A percentile compares a stretch with the other conserved stretches of the same genome.
Conservation (phyloP, 2,888 invertebrate genomes). For the Sinotaia quadrata region DNA sequence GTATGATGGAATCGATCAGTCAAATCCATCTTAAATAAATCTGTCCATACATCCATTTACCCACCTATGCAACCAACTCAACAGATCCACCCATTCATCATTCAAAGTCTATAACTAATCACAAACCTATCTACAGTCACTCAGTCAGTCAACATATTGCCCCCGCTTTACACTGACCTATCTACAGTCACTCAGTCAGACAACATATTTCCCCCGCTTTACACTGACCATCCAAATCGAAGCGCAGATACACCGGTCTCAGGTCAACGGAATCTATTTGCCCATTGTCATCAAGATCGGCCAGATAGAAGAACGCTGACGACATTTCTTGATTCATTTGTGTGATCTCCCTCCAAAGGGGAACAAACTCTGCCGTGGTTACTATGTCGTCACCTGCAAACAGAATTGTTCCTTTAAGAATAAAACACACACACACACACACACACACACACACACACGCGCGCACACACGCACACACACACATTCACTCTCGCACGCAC, state of each 20-base stretch:
- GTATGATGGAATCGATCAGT: too few species aligned
- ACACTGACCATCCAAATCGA: conserved; percentile 37
- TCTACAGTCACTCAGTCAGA: too few species aligned
- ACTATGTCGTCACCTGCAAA: conserved; percentile 50
- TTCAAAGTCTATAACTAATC: too few species aligned
- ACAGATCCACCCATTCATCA: too few species aligned
- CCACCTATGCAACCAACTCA: too few species aligned
- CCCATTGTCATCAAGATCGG: conserved; percentile 53
- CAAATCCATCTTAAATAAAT: too few species aligned
- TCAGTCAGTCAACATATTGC: too few species aligned
- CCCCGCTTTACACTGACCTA: too few species aligned
- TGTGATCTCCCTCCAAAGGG: conserved; percentile 47
- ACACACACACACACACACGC: conserved; percentile 1
- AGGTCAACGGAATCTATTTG: conserved; percentile 50
- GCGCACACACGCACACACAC: background rate
- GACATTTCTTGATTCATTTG: conserved; percentile 47
- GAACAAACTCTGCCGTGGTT: conserved; percentile 49
- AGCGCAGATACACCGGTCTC: conserved; percentile 42
- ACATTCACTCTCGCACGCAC: background rate
- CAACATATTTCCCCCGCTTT: background rate
- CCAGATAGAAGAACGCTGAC: conserved; percentile 54
- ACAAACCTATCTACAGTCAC: too few species aligned
- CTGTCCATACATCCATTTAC: too few species aligned
- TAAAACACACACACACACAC: background rate
- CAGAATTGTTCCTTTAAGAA: too few species aligned